These are phyloP conservation scores for Brachirus orientalis DNA, from an alignment of 2,113 vertebrate genomes.

Conservation along the genomic window DNA sequence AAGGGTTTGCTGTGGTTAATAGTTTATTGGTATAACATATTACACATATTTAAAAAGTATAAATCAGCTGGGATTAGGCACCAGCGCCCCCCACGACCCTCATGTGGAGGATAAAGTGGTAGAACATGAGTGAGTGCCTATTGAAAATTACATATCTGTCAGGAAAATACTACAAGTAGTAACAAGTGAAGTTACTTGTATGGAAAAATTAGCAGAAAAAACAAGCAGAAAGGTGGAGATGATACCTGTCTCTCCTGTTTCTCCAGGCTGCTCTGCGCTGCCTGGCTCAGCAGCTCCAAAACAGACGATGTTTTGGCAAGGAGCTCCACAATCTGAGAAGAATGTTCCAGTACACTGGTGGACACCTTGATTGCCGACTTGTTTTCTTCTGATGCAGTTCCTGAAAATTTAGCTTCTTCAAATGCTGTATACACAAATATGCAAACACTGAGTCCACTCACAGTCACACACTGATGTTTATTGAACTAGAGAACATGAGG, in stretches of 20 bases:
- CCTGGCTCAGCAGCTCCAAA: slow-evolving; percentile 77
- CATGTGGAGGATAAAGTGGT: too few relatives aligned
- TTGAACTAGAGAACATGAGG: not conserved
- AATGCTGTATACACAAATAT: slow-evolving; percentile 21
- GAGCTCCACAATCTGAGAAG: slow-evolving; percentile 77
- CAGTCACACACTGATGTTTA: not conserved
- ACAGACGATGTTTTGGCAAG: slow-evolving; percentile 78
- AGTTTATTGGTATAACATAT: too few relatives aligned
- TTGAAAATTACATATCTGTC: too few relatives aligned
- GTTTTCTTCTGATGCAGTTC: not conserved
- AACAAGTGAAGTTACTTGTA: too few relatives aligned
- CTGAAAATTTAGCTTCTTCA: slow-evolving; percentile 16
- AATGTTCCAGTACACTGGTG: slow-evolving; percentile 60
- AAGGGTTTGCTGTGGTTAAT: too few relatives aligned
- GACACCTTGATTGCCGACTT: not conserved
- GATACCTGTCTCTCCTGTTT: slow-evolving; percentile 77
- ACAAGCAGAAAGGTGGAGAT: too few relatives aligned
- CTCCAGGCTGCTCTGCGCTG: slow-evolving; percentile 74
- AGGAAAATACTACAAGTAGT: too few relatives aligned
- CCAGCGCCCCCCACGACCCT: too few relatives aligned
- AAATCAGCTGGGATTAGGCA: too few relatives aligned
- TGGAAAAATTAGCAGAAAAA: too few relatives aligned
- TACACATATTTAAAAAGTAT: too few relatives aligned
- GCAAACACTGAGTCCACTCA: not conserved
- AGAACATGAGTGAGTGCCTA: too few relatives aligned